phyloP scores from a whole-genome alignment of 2,888 invertebrate genomes.

The Drosophila meridionalis region DNA sequence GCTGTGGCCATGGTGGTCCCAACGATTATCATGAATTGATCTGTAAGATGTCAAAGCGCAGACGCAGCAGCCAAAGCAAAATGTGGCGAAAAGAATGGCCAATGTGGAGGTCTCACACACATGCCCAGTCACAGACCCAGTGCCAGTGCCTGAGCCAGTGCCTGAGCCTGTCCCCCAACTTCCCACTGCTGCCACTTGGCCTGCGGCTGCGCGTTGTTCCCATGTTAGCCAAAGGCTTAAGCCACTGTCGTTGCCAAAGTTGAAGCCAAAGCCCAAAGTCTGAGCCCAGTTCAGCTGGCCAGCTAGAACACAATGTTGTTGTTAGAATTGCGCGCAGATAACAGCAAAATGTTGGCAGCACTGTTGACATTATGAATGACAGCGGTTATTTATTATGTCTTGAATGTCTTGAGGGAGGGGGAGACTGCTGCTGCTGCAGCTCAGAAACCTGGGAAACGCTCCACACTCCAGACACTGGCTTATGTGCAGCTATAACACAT shows the following conservation, averaged over 20 bases:
- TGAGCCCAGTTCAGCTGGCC: constrained; percentile 42
- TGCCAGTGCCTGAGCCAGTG: background rate
- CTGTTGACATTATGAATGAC: constrained; percentile 81
- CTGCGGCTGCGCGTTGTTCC: constrained; percentile 56
- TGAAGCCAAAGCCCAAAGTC: constrained; percentile 36
- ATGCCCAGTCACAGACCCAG: constrained; percentile 40
- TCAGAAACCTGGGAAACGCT: constrained; percentile 42
- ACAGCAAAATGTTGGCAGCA: constrained; percentile 80
- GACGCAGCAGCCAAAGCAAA: constrained; percentile 54
- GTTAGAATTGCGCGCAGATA: constrained; percentile 78
- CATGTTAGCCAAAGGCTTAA: constrained; percentile 41
- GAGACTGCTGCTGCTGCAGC: background rate
- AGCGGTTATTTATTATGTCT: constrained; percentile 81
- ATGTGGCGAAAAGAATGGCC: constrained; percentile 68
- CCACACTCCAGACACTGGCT: constrained; percentile 9
- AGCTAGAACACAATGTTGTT: constrained; percentile 64
- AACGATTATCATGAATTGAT: constrained; percentile 83
- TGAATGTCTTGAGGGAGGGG: constrained; percentile 29
- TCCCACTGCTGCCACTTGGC: constrained; percentile 56
- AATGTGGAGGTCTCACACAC: constrained; percentile 68
- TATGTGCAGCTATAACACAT: constrained; percentile 14
- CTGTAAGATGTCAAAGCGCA: constrained; percentile 83
- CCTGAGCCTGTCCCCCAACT: constrained; percentile 4
- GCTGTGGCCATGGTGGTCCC: constrained; percentile 76
- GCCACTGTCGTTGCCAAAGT: constrained; percentile 33